Evolutionary conservation across 2,888 invertebrate species (phyloP).

Genomic region (Mythimna ferrago): DNA sequence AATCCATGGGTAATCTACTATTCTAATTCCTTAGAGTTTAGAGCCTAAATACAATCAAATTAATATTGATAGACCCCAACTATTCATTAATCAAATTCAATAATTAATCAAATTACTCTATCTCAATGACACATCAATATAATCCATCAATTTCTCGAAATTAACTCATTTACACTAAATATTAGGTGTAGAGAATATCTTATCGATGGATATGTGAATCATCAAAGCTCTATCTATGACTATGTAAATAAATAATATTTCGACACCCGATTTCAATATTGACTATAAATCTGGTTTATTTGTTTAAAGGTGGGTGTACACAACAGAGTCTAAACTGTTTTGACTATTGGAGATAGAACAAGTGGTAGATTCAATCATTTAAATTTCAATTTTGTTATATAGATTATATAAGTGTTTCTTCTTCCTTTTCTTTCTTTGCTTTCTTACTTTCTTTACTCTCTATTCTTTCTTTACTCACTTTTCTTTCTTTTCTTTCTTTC

Average conservation of each 20-base stretch:
- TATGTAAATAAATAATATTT: slow-evolving; percentile 58
- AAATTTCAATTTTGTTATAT: too few relatives aligned
- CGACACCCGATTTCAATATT: slow-evolving; percentile 53
- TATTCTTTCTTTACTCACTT: too few relatives aligned
- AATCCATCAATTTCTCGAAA: slow-evolving; percentile 26
- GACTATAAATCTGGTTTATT: slow-evolving; percentile 49
- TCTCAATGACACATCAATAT: slow-evolving; percentile 4
- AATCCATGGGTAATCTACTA: background rate
- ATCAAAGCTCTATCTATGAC: slow-evolving; percentile 27
- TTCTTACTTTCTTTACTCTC: too few relatives aligned
- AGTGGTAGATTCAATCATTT: background rate
- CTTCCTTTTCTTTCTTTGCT: too few relatives aligned
- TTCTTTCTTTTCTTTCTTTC: too few relatives aligned
- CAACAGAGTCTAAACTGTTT: background rate
- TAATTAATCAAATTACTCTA: slow-evolving; percentile 32
- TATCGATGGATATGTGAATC: slow-evolving; percentile 38
- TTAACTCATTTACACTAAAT: slow-evolving; percentile 24
- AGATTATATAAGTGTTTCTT: too few relatives aligned
- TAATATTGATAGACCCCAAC: slow-evolving; percentile 16
- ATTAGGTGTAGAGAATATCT: slow-evolving; percentile 19
- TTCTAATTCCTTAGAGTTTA: background rate
- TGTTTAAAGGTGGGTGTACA: slow-evolving; percentile 16
- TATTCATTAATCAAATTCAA: slow-evolving; percentile 33
- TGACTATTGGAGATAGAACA: background rate
- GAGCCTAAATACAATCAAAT: background rate